Evolutionary conservation across 2,113 vertebrate genomes (phyloP), one percentile per base, ranked within the genome.

Genomic region (Saguinus midas): DNA sequence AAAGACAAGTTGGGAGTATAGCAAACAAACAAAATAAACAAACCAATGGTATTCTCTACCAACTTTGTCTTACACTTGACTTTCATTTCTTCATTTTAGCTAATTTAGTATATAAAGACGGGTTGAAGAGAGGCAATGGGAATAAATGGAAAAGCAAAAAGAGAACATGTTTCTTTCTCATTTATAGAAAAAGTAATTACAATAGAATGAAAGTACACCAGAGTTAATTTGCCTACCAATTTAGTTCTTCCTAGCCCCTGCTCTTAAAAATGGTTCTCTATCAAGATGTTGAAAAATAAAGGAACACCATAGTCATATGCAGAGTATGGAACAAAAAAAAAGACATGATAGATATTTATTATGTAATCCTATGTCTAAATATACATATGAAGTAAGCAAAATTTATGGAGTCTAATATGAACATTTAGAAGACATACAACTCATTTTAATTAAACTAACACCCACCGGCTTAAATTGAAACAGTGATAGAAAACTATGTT

Each of bases 281-380:
- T 32, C 83, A 72, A 48, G 43, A 84, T 88, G 32, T 37, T 91
- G 76, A 94, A 91, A 96, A 85, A 89, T 61, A 79, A 29, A 87
- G 21, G 6, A 88, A 92, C 66, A n/a, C n/a, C 84, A 66, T 29
- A 58, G 37, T 48, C 37, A 91, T 64, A 64, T 14, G 37, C 11
- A 88, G 12, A 94, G 27, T 88, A 89, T 64, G 21, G 61, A 88
- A 40, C 17, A 68, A 81, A 87, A 8, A 57, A 3, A 58, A 84
- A 76, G 61, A 72, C 17, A 45, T 58, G 52, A 95, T 50, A 76
- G 50, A 66, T 64, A 72, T 29, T 48, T 87, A 45, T 48, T 80
- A 81, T 48, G 8, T 58, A 14, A 58, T 29, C 18, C 58, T 37
- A 7, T 81, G 9, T 87, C 16, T 95, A 43, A 92, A 52, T 68